Conservation (phyloP, 2,797 vertebrate species). For the Tauraco hartlaubi region DNA sequence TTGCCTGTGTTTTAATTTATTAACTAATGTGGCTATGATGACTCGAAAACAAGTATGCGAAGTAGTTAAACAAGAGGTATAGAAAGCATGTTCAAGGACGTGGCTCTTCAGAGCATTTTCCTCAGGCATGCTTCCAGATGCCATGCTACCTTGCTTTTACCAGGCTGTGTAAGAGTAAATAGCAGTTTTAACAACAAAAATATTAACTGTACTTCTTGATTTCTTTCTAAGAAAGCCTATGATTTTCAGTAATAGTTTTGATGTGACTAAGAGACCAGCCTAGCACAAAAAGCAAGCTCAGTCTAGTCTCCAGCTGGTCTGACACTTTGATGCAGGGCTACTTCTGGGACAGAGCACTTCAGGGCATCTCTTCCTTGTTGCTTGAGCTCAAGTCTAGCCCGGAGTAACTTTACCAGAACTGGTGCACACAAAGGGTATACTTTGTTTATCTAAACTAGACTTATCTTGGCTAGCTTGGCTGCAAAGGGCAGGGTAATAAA, state of each 20-base stretch:
- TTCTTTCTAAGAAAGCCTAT: neutral
- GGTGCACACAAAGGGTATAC: neutral
- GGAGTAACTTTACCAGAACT: neutral
- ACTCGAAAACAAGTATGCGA: constrained; percentile 5
- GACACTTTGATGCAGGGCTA: neutral
- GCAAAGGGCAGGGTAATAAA: neutral
- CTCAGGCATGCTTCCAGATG: neutral
- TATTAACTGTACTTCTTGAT: neutral
- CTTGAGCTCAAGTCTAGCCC: neutral
- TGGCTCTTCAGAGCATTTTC: neutral
- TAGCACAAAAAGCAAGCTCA: neutral
- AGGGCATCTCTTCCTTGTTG: neutral
- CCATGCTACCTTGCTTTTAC: neutral
- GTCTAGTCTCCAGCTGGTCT: neutral
- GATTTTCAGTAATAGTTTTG: neutral
- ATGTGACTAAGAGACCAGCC: neutral
- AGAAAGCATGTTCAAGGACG: neutral
- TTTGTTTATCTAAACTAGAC: neutral
- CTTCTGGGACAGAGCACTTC: neutral
- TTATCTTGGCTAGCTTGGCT: neutral
- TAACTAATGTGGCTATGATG: neutral
- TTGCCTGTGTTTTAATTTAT: constrained; percentile 30
- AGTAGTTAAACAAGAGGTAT: neutral
- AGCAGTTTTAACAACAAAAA: neutral
- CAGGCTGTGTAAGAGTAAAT: neutral